Base-by-base conservation (phyloP, 2,113 vertebrate species). In the Diadophis punctatus region DNA sequence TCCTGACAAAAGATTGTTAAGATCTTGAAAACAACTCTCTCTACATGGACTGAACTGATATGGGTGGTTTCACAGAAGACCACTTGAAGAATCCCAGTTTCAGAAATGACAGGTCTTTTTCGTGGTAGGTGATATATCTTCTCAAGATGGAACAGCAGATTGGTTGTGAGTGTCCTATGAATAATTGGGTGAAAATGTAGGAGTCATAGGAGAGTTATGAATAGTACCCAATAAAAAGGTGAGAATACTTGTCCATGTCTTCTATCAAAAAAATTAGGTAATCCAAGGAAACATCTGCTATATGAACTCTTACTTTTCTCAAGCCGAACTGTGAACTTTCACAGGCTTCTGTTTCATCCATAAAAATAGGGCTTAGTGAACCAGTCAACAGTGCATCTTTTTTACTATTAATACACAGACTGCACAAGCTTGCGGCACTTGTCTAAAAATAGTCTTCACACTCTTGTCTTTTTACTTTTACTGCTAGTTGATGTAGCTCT, bases 371-470 rank as follows among this genome's bases (percentile, higher is more conserved):
- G 90, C 51, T 93, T 94, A 48, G 91, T 25, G 91, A 95, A 16
- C 92, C 91, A 93, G 90, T 96, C 96, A 96, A 93, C 94, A 91
- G 86, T 90, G 94, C 94, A 92, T 95, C 93, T 93, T 96, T 92
- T 93, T 93, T 95, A 91, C 94, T 92, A 84, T 49, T 96, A 94
- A 94, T 95, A 93, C 90, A 94, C 53, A 92, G 87, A 93, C 93
- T 86, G 90, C 93, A 91, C 68, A 92, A 93, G 92, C 93, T 96
- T 91, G 92, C 94, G 92, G 94, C 94, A 91, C 63, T 92, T 95
- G 91, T 92, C 96, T 96, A 97, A 96, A 96, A 93, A 96, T 95
- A 88, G 90, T 90, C 92, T 10, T 87, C 95, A 94, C 90, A 95
- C 88, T 96, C 94, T 94, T 94, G 94, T 94, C 48, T 90, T 96